Percentiles rank a stretch among this genome's conserved stretches.
phyloP scores from a whole-genome alignment of 2,888 invertebrate genomes.

The Deilephila porcellus region DNA sequence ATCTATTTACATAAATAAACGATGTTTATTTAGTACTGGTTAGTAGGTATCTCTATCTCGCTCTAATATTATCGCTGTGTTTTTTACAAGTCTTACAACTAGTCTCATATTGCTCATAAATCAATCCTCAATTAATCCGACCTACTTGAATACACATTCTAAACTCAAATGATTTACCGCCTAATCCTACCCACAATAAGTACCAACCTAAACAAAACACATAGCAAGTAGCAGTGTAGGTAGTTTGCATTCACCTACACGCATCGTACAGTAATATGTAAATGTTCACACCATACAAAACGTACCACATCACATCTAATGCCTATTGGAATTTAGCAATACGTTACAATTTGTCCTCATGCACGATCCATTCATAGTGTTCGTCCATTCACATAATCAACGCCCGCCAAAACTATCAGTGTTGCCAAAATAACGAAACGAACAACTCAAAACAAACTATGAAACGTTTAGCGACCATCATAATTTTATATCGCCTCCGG shows the following conservation, averaged over 20 bases:
- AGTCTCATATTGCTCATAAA: conserved; percentile 15
- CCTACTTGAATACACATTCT: conserved; percentile 20
- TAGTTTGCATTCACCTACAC: conserved; percentile 20
- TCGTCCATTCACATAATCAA: conserved; percentile 58
- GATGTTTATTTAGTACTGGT: no score
- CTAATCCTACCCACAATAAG: conserved; percentile 7
- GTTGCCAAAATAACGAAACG: conserved; percentile 69
- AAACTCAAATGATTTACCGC: conserved; percentile 16
- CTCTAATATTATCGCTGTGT: not conserved
- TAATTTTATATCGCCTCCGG: conserved; percentile 71
- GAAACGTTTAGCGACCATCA: conserved; percentile 56
- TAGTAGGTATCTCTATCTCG: not conserved
- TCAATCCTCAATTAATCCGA: conserved; percentile 24
- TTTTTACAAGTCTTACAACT: conserved; percentile 5
- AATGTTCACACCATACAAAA: conserved; percentile 11
- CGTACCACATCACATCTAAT: conserved; percentile 5
- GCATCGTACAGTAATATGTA: conserved; percentile 19
- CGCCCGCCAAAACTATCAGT: conserved; percentile 63
- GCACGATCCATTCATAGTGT: conserved; percentile 54
- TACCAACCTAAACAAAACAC: conserved; percentile 20
- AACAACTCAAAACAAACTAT: conserved; percentile 66
- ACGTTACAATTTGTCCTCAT: conserved; percentile 9
- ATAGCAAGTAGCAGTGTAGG: conserved; percentile 9
- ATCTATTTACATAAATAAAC: no score
- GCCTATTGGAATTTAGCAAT: conserved; percentile 24